phyloP scores from a whole-genome alignment of 2,113 vertebrate genomes.

The Neofelis nebulosa region DNA sequence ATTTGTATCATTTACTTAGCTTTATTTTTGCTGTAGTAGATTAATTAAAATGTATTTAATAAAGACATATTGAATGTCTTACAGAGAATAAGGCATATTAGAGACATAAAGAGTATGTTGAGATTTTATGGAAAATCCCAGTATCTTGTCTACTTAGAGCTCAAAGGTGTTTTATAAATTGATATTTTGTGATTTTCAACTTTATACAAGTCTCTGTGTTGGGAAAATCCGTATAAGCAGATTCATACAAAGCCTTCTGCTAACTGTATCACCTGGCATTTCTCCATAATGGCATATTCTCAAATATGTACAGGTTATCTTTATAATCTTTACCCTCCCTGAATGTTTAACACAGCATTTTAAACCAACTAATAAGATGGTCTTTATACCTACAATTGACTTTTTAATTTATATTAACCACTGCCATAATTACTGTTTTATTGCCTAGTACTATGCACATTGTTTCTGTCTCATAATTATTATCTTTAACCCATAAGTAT shows the following conservation, averaged over 20 bases:
- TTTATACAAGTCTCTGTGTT: not conserved
- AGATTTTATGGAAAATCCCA: not conserved
- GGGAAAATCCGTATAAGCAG: not conserved
- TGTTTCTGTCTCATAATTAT: slow-evolving; percentile 37
- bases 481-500: slow-evolving; percentile 1
- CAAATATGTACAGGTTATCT: not conserved
- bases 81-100: not conserved
- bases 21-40: not conserved
- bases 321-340: not conserved
- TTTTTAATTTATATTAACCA: not conserved
- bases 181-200: not conserved
- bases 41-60: not conserved
- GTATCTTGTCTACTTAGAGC: not conserved
- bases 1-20: not conserved
- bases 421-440: not conserved
- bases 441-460: not conserved
- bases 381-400: not conserved
- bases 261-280: not conserved
- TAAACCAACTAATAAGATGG: not conserved
- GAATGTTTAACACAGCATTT: slow-evolving; percentile 3
- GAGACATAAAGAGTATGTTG: not conserved
- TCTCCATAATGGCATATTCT: not conserved
- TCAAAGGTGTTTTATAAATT: not conserved
- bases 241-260: not conserved
- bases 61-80: not conserved